Percentiles rank a stretch among this genome's conserved stretches.
Evolutionary conservation across 1,140 invertebrate genomes (phyloP).

Genomic region (Proctacanthus coquilletti): DNA sequence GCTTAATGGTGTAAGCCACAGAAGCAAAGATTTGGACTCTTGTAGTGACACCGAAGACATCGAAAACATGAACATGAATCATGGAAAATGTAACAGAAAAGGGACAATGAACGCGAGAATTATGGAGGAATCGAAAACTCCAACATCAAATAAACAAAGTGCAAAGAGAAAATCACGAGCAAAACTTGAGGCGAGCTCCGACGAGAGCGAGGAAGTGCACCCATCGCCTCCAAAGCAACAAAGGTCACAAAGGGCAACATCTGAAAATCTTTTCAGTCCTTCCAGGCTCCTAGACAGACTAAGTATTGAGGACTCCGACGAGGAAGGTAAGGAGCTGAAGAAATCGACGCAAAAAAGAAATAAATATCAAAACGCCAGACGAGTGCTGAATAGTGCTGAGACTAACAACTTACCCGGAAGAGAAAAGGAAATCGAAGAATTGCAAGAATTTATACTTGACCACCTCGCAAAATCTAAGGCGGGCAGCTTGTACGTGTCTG

Average conservation of each 20-base stretch:
- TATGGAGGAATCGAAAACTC: too few relatives aligned
- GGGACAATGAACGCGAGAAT: too few relatives aligned
- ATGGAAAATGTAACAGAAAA: too few relatives aligned
- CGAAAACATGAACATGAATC: too few relatives aligned
- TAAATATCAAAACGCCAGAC: conserved; percentile 39
- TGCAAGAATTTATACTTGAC: conserved; percentile 51
- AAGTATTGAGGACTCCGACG: conserved; percentile 18
- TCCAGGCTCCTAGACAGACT: conserved; percentile 20
- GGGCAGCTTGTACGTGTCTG: conserved; percentile 82
- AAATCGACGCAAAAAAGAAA: conserved; percentile 7
- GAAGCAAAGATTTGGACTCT: too few relatives aligned
- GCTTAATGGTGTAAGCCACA: too few relatives aligned
- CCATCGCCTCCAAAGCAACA: conserved; percentile 23
- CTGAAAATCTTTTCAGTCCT: conserved; percentile 22
- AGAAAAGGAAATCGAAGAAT: conserved; percentile 53
- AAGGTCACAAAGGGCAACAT: background rate
- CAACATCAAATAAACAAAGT: too few relatives aligned
- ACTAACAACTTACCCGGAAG: conserved; percentile 56
- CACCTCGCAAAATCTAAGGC: conserved; percentile 51
- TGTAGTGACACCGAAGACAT: too few relatives aligned
- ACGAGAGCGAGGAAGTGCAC: too few relatives aligned
- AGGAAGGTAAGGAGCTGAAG: background rate
- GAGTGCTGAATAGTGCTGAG: conserved; percentile 53
- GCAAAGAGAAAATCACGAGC: too few relatives aligned
- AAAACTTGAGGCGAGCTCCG: too few relatives aligned